Conservation (phyloP, 2,888 invertebrate species). For the Erebia ligea region DNA sequence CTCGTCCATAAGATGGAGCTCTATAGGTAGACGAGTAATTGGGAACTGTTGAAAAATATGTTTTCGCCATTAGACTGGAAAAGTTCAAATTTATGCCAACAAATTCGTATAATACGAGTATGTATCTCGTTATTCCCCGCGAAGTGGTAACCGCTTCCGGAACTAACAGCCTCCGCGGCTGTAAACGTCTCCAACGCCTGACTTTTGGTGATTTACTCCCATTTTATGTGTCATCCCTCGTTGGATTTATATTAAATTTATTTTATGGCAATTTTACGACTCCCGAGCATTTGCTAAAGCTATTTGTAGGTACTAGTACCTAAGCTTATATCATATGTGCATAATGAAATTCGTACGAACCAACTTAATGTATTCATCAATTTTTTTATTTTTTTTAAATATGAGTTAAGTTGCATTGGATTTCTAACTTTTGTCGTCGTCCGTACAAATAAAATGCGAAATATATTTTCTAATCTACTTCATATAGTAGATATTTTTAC, state of each 20-base stretch:
- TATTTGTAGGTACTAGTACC: constrained; percentile 29
- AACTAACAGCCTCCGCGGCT: constrained; percentile 76
- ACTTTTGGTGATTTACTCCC: constrained; percentile 80
- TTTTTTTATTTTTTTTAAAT: background rate
- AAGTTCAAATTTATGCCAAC: constrained; percentile 24
- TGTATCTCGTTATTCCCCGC: constrained; percentile 59
- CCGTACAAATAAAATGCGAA: too few species aligned
- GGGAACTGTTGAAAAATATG: constrained; percentile 28
- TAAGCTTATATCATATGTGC: constrained; percentile 12
- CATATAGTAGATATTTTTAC: too few species aligned
- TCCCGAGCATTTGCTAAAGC: constrained; percentile 67
- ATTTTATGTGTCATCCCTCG: constrained; percentile 80
- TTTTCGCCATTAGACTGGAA: constrained; percentile 22
- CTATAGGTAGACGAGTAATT: constrained; percentile 8
- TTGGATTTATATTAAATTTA: constrained; percentile 79
- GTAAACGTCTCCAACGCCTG: constrained; percentile 80
- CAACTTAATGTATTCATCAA: background rate
- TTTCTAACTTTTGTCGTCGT: too few species aligned
- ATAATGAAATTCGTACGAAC: background rate
- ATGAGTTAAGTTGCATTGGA: too few species aligned
- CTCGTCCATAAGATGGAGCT: background rate
- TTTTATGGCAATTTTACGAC: constrained; percentile 78
- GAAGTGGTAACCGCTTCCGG: constrained; percentile 67
- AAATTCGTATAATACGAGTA: constrained; percentile 22
- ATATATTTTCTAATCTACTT: too few species aligned